Evolutionary conservation across 2,888 invertebrate species (phyloP).

Genomic region (Archips crataeganus): DNA sequence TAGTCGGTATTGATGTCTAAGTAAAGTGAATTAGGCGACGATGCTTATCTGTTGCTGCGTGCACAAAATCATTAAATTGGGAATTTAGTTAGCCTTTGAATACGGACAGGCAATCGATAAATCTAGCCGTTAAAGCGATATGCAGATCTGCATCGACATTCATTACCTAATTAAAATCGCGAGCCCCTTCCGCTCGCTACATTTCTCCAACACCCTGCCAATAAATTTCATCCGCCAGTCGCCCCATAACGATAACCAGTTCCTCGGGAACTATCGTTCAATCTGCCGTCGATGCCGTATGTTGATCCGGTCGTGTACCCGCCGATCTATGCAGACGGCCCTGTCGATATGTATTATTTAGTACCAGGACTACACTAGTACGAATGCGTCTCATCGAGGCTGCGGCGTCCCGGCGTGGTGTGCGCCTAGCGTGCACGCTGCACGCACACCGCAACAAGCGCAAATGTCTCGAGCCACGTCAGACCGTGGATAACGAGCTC

Average conservation of each 20-base stretch:
- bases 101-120: constrained; percentile 78
- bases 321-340: constrained; percentile 81
- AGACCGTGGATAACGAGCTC: constrained; percentile 81
- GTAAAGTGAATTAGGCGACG: constrained; percentile 35
- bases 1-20: constrained; percentile 38
- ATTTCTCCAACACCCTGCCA: constrained; percentile 85
- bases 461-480: constrained; percentile 72
- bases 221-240: constrained; percentile 86
- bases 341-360: constrained; percentile 85
- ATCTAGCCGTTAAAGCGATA: constrained; percentile 83
- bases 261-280: constrained; percentile 86
- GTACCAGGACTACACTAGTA: constrained; percentile 77
- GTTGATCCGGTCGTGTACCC: constrained; percentile 86
- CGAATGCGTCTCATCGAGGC: constrained; percentile 58
- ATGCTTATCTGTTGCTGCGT: constrained; percentile 51
- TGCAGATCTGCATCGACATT: constrained; percentile 86
- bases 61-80: constrained; percentile 61
- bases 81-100: constrained; percentile 74
- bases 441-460: constrained; percentile 64
- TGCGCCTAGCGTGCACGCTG: constrained; percentile 48
- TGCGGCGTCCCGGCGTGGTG: constrained; percentile 51
- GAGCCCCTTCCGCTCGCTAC: constrained; percentile 85
- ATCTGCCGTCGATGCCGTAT: constrained; percentile 85
- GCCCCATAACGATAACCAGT: constrained; percentile 86
- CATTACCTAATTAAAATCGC: constrained; percentile 86